Percentiles rank a stretch among this genome's conserved stretches.
These are phyloP conservation scores for Muntiacus muntjak DNA, from an alignment of 2,113 vertebrate genomes.

Conservation along the genomic window DNA sequence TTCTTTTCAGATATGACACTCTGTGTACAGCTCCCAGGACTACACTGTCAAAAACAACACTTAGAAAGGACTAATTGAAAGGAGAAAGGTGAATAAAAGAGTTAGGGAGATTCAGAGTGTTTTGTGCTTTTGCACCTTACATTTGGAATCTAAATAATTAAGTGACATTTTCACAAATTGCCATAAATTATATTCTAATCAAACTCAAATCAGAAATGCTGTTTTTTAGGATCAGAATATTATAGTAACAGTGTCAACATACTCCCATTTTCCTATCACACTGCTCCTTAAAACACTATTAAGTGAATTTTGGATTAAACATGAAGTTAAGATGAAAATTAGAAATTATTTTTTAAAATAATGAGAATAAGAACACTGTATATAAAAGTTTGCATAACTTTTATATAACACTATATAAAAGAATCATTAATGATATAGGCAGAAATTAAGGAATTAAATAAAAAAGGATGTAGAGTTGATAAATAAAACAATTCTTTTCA, in stretches of 20 bases:
- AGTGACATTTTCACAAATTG: not conserved
- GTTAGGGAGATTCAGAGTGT: not conserved
- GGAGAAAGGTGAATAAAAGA: not conserved
- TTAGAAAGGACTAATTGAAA: not conserved
- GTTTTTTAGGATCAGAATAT: constrained; percentile 87
- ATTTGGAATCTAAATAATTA: not conserved
- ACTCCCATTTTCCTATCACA: not conserved
- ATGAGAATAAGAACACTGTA: not conserved
- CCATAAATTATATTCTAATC: not conserved
- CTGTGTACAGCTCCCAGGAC: not conserved
- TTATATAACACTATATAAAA: not conserved
- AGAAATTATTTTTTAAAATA: not conserved
- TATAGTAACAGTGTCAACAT: constrained; percentile 99
- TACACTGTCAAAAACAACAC: not conserved
- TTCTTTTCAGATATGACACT: not conserved
- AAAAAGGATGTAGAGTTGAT: not conserved
- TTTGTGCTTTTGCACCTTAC: not conserved
- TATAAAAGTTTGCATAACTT: not conserved
- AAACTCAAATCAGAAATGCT: not conserved
- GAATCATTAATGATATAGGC: not conserved
- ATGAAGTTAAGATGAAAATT: not conserved
- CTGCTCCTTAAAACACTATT: not conserved
- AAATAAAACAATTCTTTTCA: not conserved
- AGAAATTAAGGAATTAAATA: not conserved
- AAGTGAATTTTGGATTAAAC: not conserved